Conservation (phyloP, 1,140 invertebrate species). For the honey bee (Apis mellifera) region Amel_HAv3.1 CM009936.2:957001-957500, state of each 20-base stretch:
- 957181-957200: background rate
- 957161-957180: background rate
- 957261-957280: background rate
- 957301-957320: background rate
- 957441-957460: background rate
- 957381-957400: background rate
- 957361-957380: background rate
- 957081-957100: background rate
- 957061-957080: too few relatives aligned
- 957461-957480: background rate
- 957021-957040: background rate
- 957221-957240: background rate
- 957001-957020: too few relatives aligned
- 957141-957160: background rate
- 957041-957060: background rate
- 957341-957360: background rate
- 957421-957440: too few relatives aligned
- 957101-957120: background rate
- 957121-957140: background rate
- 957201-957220: background rate
- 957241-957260: background rate
- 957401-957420: too few relatives aligned
- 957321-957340: background rate
- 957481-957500: background rate
- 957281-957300: background rate